Percentiles rank a stretch among this genome's conserved stretches.
Evolutionary conservation across 1,140 invertebrate genomes (phyloP).

Genomic region (Sinella curviseta): DNA sequence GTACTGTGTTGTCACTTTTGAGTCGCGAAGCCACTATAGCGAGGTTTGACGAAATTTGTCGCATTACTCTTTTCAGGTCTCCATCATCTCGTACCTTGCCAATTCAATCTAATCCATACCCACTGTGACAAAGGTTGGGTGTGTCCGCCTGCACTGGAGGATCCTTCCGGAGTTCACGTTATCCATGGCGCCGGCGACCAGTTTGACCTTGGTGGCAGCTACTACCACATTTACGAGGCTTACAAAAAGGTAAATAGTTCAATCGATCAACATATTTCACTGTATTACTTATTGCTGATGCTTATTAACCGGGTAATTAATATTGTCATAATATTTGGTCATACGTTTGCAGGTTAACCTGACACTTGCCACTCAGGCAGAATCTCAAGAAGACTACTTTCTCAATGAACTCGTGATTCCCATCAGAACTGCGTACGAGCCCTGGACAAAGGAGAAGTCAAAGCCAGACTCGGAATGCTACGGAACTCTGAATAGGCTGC

Average conservation of each 20-base stretch:
- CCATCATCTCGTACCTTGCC: background rate
- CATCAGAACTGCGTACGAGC: background rate
- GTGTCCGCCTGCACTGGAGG: background rate
- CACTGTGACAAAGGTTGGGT: background rate
- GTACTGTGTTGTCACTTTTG: no score
- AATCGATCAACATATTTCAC: no score
- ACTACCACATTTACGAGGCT: background rate
- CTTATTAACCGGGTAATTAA: no score
- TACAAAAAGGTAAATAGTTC: no score
- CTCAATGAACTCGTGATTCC: background rate
- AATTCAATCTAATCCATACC: background rate
- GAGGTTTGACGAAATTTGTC: no score
- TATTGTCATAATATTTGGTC: no score
- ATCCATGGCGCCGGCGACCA: background rate
- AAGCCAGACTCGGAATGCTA: background rate
- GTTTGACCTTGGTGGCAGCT: background rate
- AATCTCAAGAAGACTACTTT: background rate
- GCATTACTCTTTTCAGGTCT: no score
- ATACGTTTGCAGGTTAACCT: no score
- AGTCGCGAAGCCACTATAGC: no score
- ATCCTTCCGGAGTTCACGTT: background rate
- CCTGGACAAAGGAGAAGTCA: background rate
- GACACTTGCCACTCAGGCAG: no score
- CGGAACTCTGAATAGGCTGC: background rate
- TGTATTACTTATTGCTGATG: no score